Evolutionary conservation across 2,888 invertebrate species (phyloP).

Genomic region (Melinaea marsaeus): DNA sequence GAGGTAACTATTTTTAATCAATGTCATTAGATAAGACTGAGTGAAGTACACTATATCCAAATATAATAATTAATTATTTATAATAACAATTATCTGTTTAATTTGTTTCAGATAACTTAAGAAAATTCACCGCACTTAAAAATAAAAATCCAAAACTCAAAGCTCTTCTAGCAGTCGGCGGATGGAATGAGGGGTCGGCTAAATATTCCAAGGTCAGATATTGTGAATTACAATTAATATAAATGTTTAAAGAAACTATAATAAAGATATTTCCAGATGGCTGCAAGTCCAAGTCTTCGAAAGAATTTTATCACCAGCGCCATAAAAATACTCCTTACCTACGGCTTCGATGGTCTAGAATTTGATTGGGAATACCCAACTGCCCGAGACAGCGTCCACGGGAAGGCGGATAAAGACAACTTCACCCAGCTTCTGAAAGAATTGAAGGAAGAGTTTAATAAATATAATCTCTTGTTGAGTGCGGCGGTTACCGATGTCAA

Average conservation of each 20-base stretch:
- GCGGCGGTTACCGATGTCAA: constrained; percentile 79
- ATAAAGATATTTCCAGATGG: constrained; percentile 47
- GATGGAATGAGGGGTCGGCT: constrained; percentile 81
- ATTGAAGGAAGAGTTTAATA: constrained; percentile 72
- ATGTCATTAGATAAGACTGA: neutral
- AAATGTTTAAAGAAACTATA: neutral
- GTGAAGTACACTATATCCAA: neutral
- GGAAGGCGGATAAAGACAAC: constrained; percentile 66
- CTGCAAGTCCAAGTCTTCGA: constrained; percentile 59
- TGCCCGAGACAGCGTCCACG: constrained; percentile 70
- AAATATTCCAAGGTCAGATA: constrained; percentile 77
- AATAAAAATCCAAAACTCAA: constrained; percentile 70
- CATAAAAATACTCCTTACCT: constrained; percentile 68
- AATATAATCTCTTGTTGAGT: constrained; percentile 71
- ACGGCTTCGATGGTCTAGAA: constrained; percentile 84
- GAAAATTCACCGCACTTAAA: constrained; percentile 75
- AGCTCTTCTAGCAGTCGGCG: constrained; percentile 82
- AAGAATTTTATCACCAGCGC: constrained; percentile 77
- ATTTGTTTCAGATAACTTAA: constrained; percentile 65
- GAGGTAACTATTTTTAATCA: constrained; percentile 45
- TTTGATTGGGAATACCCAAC: constrained; percentile 86
- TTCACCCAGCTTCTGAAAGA: constrained; percentile 76
- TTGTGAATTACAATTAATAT: too few relatives aligned
- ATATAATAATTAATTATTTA: too few relatives aligned
- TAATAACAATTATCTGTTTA: neutral